Conservation (phyloP, 2,797 vertebrate species). For the Leuciscus waleckii region DNA sequence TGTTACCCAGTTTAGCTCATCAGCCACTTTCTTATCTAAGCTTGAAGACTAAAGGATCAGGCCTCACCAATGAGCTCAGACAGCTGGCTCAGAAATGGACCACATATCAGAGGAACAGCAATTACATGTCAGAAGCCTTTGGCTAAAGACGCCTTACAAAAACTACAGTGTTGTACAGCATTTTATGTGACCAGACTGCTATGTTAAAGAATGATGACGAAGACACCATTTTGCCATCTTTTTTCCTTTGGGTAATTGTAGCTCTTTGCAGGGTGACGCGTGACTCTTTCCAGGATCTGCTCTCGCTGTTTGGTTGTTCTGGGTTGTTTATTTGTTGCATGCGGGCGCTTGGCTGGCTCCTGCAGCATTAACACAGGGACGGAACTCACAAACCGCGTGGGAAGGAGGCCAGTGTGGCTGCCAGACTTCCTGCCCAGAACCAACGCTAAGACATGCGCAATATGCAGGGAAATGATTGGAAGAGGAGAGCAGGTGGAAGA, state of each 20-base stretch:
- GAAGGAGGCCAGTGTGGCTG: constrained; percentile 52
- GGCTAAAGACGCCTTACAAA: constrained; percentile 33
- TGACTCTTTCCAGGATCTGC: constrained; percentile 32
- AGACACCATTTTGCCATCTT: constrained; percentile 16
- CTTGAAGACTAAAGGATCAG: constrained; percentile 47
- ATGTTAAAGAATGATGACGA: constrained; percentile 25
- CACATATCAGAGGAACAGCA: constrained; percentile 41
- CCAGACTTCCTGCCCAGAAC: constrained; percentile 55
- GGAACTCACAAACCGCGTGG: constrained; percentile 57
- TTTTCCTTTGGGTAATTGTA: constrained; percentile 19
- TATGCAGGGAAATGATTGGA: constrained; percentile 57
- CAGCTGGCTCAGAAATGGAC: background rate
- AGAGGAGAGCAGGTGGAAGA: constrained; percentile 29
- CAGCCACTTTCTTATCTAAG: constrained; percentile 57
- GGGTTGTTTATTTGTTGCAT: constrained; percentile 57
- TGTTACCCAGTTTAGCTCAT: constrained; percentile 22
- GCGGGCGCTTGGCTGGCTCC: constrained; percentile 42
- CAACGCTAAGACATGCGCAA: constrained; percentile 36
- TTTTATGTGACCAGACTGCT: constrained; percentile 29
- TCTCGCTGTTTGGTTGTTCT: constrained; percentile 37
- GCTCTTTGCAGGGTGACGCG: constrained; percentile 17
- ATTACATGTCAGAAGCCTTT: constrained; percentile 43
- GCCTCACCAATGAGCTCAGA: constrained; percentile 2
- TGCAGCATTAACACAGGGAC: constrained; percentile 53
- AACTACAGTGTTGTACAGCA: constrained; percentile 12